A percentile compares a stretch with the other conserved stretches of the same genome.
phyloP scores from a whole-genome alignment of 1,140 invertebrate genomes.

The Batillaria attramentaria region DNA sequence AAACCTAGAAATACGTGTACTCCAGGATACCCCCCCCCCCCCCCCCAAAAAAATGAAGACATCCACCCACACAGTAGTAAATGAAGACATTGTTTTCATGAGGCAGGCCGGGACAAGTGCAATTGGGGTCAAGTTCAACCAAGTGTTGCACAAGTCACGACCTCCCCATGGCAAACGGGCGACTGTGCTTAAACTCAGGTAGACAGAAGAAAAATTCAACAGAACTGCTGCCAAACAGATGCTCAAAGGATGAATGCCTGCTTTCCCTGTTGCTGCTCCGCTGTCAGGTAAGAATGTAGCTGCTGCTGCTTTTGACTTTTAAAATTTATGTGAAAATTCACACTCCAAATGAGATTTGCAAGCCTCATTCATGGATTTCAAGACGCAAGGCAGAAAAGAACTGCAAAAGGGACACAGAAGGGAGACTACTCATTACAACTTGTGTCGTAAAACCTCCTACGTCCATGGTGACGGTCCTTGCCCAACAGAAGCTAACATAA shows the following conservation, averaged over 20 bases:
- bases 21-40: background rate
- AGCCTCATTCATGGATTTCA: background rate
- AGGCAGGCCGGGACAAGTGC: slow-evolving; percentile 61
- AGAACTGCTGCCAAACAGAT: background rate
- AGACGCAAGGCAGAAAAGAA: background rate
- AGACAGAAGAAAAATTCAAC: background rate
- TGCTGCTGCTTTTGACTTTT: background rate
- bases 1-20: no score
- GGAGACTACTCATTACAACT: no score
- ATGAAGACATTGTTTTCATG: slow-evolving; percentile 25
- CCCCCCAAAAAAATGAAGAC: background rate
- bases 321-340: background rate
- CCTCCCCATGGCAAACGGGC: slow-evolving; percentile 41
- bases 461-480: background rate
- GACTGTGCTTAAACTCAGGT: background rate
- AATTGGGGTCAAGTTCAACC: slow-evolving; percentile 50
- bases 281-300: background rate
- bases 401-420: no score
- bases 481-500: background rate
- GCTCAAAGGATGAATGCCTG: background rate
- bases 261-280: background rate
- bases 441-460: background rate
- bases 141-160: slow-evolving; percentile 52
- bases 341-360: background rate
- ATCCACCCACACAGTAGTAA: background rate